Evolutionary conservation across 2,113 vertebrate genomes (phyloP), one percentile per base, ranked within the genome.

Genomic region (Pimephales promelas): DNA sequence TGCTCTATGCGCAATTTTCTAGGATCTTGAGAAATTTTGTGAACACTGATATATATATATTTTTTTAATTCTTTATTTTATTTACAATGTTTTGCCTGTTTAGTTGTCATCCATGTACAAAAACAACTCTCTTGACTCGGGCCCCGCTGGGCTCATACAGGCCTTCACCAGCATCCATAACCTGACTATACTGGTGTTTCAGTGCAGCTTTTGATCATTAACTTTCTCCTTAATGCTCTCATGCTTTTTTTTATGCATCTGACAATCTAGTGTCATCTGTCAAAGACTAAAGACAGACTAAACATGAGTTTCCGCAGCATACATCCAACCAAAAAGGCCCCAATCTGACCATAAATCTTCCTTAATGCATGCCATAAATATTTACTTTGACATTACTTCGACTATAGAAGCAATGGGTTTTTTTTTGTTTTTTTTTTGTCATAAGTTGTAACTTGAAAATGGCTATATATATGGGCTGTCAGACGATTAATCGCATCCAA

Each of bases 241-340:
- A 36, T 36, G n/a, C n/a, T 66, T 64, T 7, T n/a, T 71, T 43
- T 10, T 43, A 16, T 16, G 18, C 16, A 20, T 26, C 31, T 28
- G 31, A 7, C 16, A 20, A 52, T 74, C 20, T 49, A 74, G 45
- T 28, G 72, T 52, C 2, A 74, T 52, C 45, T 31, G 24, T 74
- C 24, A 52, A 26, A 52, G 45, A 20, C 45, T 26, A 74, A 52
- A 52, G 8, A 74, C 24, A 52, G 72, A 74, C 72, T 74, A 74
- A 74, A 74, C 72, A 74, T 31, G 26, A 28, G 26, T 74, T 52
- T 74, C 26, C 26, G 16, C 72, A 31, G 20, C 45, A 20, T 52
- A 52, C 2, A 18, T 73, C 10, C 34, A 70, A 1, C 66, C 22
- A 13, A n/a, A 68, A 43, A 70, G 20, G 20, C 66, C 34, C 34